Evolutionary conservation across 2,888 invertebrate genomes (phyloP).

Genomic region (Quadriops clusia): DNA sequence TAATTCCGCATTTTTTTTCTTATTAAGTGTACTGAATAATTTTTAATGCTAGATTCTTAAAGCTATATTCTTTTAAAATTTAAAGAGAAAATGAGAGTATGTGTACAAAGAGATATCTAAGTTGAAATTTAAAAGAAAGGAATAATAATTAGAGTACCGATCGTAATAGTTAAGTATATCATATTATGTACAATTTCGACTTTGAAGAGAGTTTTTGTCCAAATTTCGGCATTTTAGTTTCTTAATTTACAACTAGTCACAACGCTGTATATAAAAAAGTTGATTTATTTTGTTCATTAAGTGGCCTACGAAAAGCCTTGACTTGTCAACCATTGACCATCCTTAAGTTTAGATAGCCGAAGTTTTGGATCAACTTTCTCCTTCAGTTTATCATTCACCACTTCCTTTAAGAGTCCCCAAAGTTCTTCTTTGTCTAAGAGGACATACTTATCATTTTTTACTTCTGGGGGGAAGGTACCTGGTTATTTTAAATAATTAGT

Average conservation of each 20-base stretch:
- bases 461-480: constrained; percentile 26
- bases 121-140: too few species aligned
- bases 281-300: constrained; percentile 2
- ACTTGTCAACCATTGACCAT: constrained; percentile 5
- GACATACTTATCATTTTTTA: constrained; percentile 42
- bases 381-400: constrained; percentile 28
- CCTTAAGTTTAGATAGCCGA: too few species aligned
- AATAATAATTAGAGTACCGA: background rate
- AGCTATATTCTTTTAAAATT: too few species aligned
- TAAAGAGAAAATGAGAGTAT: too few species aligned
- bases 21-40: too few species aligned
- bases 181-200: too few species aligned
- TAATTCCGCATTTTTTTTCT: too few species aligned
- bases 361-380: constrained; percentile 10
- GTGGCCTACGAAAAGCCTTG: constrained; percentile 8
- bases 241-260: constrained; percentile 16
- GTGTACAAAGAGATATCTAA: too few species aligned
- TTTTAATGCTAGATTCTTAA: too few species aligned
- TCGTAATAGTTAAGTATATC: constrained; percentile 1
- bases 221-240: too few species aligned
- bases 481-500: too few species aligned
- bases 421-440: constrained; percentile 47
- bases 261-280: constrained; percentile 13
- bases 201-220: too few species aligned
- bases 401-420: constrained; percentile 51